Percentiles rank a stretch among this genome's conserved stretches.
Conservation (phyloP, 2,888 invertebrate species). For the Leucophora obtusa region DNA sequence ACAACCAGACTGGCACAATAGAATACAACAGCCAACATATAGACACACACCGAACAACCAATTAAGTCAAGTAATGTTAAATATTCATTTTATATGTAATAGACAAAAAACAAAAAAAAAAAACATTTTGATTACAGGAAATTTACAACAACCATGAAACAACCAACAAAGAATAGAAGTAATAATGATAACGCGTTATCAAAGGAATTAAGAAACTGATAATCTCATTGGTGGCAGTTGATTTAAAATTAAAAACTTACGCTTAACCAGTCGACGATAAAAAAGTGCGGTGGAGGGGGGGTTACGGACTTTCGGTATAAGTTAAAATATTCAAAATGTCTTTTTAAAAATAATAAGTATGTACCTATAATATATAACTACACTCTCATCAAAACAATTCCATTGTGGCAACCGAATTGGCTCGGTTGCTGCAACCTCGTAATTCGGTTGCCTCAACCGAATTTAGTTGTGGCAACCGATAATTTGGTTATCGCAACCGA, state of each 20-base stretch:
- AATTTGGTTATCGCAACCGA: too few species aligned
- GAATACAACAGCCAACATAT: neutral
- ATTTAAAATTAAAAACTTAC: slow-evolving; percentile 31
- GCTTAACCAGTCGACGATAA: slow-evolving; percentile 4
- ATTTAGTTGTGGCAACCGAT: too few species aligned
- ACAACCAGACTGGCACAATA: slow-evolving; percentile 22
- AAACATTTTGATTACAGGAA: slow-evolving; percentile 19
- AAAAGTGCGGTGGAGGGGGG: too few species aligned
- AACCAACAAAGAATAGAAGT: neutral
- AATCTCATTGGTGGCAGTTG: slow-evolving; percentile 37
- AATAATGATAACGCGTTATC: slow-evolving; percentile 28
- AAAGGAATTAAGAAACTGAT: slow-evolving; percentile 52
- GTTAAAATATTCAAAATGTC: too few species aligned
- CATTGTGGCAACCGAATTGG: too few species aligned
- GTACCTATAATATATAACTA: too few species aligned
- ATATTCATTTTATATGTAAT: slow-evolving; percentile 37
- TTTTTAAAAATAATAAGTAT: too few species aligned
- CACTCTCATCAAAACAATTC: too few species aligned
- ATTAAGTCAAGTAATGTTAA: slow-evolving; percentile 14
- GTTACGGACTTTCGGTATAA: too few species aligned
- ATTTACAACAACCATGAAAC: neutral
- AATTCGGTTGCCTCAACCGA: too few species aligned
- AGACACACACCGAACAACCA: neutral
- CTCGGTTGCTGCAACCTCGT: too few species aligned
- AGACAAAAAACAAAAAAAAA: neutral